Conservation (phyloP, 2,113 vertebrate species). For the Semicossyphus pulcher region DNA sequence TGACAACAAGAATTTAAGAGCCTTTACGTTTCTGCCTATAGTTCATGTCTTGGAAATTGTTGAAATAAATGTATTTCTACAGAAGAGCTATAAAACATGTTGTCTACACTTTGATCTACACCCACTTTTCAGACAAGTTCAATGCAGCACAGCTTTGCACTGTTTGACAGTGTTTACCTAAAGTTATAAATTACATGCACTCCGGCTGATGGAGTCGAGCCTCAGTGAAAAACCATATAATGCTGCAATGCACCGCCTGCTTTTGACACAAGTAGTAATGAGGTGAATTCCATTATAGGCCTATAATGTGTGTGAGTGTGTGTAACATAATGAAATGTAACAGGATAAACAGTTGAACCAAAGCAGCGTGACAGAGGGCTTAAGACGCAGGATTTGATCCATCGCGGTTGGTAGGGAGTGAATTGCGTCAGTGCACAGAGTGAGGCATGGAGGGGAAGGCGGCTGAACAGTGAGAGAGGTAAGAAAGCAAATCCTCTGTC, state of each 20-base stretch:
- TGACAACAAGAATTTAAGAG: too few species aligned
- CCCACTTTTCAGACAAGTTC: background rate
- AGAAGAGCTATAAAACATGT: background rate
- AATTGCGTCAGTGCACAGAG: constrained; percentile 5
- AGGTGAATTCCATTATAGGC: background rate
- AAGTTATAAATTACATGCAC: background rate
- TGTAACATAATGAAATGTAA: constrained; percentile 12
- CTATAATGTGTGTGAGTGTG: background rate
- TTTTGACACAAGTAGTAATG: constrained; percentile 13
- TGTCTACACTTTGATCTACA: too few species aligned
- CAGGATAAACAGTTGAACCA: constrained; percentile 27
- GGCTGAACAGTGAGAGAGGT: background rate
- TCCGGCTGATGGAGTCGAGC: background rate
- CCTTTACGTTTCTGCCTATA: background rate
- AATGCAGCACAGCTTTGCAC: background rate
- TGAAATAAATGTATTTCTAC: background rate
- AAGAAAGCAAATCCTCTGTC: constrained; percentile 3
- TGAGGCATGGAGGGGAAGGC: background rate
- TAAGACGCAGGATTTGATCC: constrained; percentile 17
- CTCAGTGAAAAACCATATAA: background rate
- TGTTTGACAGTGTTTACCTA: background rate
- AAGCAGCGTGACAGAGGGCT: constrained; percentile 17
- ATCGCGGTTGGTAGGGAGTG: background rate
- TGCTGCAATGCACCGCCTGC: background rate
- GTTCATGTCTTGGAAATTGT: background rate